These are phyloP conservation scores for Lordiphosa fenestrarum DNA, from an alignment of 2,888 invertebrate genomes.

Conservation along the genomic window DNA sequence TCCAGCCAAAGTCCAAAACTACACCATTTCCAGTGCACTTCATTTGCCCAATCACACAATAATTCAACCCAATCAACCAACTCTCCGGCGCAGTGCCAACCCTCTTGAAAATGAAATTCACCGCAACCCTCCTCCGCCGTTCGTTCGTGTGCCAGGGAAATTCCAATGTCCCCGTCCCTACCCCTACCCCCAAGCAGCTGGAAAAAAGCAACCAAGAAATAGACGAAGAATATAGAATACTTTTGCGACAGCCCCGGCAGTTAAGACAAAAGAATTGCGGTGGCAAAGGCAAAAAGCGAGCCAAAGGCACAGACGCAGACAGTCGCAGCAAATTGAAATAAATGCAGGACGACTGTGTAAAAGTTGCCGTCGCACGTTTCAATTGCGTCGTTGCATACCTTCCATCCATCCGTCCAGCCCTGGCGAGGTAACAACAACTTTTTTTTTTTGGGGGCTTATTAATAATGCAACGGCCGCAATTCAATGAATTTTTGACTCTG, in stretches of 20 bases:
- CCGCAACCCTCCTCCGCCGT: neutral
- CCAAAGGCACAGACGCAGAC: slow-evolving; percentile 4
- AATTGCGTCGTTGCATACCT: slow-evolving; percentile 56
- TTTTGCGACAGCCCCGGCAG: slow-evolving; percentile 58
- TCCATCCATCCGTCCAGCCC: slow-evolving; percentile 1
- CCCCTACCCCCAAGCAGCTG: neutral
- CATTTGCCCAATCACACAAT: slow-evolving; percentile 20
- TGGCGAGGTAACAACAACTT: slow-evolving; percentile 44
- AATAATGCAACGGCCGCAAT: slow-evolving; percentile 75
- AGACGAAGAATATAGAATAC: slow-evolving; percentile 23
- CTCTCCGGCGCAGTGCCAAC: too few species aligned
- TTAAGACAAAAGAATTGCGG: slow-evolving; percentile 70
- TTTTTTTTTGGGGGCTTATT: slow-evolving; percentile 67
- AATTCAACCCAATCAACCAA: slow-evolving; percentile 18
- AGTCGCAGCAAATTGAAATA: slow-evolving; percentile 65
- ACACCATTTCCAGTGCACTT: slow-evolving; percentile 35
- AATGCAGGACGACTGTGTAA: slow-evolving; percentile 70
- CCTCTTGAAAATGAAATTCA: neutral
- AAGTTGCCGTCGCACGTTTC: slow-evolving; percentile 72
- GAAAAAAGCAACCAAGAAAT: slow-evolving; percentile 8
- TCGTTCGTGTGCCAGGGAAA: slow-evolving; percentile 56
- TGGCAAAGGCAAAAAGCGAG: slow-evolving; percentile 33
- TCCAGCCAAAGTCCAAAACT: slow-evolving; percentile 21
- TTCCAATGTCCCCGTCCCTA: slow-evolving; percentile 11
- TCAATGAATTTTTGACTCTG: slow-evolving; percentile 75